Percentiles rank a stretch among this genome's conserved stretches.
Conservation (phyloP, 1,140 invertebrate species). For the Drosophila teissieri region DNA sequence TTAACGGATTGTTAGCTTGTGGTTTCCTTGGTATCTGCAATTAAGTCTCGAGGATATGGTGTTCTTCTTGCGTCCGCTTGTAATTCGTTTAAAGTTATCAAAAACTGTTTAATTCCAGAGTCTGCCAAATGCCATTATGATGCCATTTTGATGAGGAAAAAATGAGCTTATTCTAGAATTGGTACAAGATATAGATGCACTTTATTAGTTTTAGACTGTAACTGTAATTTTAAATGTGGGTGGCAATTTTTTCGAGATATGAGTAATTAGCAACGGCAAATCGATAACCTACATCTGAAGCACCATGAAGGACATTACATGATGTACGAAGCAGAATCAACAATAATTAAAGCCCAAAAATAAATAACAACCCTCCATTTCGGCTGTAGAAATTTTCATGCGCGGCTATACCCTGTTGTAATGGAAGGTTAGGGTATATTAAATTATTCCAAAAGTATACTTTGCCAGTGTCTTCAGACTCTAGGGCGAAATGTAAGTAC, state of each 20-base stretch:
- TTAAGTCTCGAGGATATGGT: conserved; percentile 55
- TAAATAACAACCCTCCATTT: conserved; percentile 70
- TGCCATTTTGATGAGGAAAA: conserved; percentile 2
- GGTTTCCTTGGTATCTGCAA: conserved; percentile 73
- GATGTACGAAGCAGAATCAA: conserved; percentile 62
- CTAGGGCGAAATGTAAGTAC: too few species aligned
- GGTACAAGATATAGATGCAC: too few species aligned
- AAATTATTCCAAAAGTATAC: not conserved
- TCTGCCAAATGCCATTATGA: conserved; percentile 11
- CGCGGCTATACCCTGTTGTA: not conserved
- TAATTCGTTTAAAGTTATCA: conserved; percentile 68
- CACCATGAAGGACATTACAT: conserved; percentile 26
- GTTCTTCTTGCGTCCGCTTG: conserved; percentile 27
- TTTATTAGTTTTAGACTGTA: too few species aligned
- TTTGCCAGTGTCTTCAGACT: not conserved
- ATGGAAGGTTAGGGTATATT: conserved; percentile 22
- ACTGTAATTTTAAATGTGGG: too few species aligned
- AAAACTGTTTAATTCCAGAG: conserved; percentile 57
- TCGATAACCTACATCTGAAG: conserved; percentile 75
- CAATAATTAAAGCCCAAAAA: conserved; percentile 70
- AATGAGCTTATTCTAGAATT: too few species aligned
- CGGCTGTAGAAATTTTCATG: conserved; percentile 31
- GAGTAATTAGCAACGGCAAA: conserved; percentile 36
- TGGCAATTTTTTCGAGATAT: not conserved
- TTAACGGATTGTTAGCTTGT: conserved; percentile 82